Conservation (phyloP, 2,797 vertebrate genomes). For the Pipistrellus kuhlii region DNA sequence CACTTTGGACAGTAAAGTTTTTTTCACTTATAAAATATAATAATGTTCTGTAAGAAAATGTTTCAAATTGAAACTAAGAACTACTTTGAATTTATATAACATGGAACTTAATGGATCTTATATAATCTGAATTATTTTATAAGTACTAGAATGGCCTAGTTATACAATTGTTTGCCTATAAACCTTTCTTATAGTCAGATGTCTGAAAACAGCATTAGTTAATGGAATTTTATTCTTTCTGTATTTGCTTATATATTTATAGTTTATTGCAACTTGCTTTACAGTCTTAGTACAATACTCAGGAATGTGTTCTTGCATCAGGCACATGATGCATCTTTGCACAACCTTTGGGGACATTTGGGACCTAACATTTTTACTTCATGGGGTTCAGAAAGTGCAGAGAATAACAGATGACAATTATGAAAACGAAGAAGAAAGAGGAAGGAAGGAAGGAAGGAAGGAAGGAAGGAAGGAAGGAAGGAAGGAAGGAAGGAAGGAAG, state of each 20-base stretch:
- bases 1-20: constrained; percentile 37
- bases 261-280: not conserved
- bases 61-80: constrained; percentile 3
- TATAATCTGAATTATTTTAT: constrained; percentile 9
- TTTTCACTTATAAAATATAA: not conserved
- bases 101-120: not conserved
- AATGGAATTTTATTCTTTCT: not conserved
- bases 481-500: not conserved
- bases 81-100: constrained; percentile 26
- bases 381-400: not conserved
- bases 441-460: too few species aligned
- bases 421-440: not conserved
- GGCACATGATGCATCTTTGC: not conserved
- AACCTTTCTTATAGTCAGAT: not conserved
- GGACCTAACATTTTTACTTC: not conserved
- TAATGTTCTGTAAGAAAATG: not conserved
- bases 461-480: too few species aligned
- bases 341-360: not conserved
- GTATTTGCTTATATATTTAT: constrained; percentile 13
- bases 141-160: not conserved
- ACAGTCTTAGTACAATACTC: not conserved
- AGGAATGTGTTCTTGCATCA: not conserved
- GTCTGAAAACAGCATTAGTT: not conserved
- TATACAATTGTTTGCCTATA: not conserved
- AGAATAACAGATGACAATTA: not conserved